A percentile compares a stretch with the other conserved stretches of the same genome.
phyloP scores from a whole-genome alignment of 2,888 invertebrate genomes.

The Timema cristinae region DNA sequence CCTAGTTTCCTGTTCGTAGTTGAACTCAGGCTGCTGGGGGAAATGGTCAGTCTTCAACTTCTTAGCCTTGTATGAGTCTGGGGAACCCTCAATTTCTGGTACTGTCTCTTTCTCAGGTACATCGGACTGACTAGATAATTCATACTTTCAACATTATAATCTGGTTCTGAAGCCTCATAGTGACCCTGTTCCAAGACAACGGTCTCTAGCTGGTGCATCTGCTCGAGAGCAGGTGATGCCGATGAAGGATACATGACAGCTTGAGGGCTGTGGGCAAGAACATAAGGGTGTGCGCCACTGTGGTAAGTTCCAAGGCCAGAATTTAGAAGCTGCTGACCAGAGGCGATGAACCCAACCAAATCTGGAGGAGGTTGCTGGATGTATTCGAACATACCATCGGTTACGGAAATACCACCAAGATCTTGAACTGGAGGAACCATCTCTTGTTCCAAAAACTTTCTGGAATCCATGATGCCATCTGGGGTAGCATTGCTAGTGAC shows the following conservation, averaged over 20 bases:
- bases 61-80: background rate
- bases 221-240: constrained; percentile 7
- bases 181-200: constrained; percentile 1
- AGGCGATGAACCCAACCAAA: constrained; percentile 49
- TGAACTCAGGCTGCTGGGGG: no score
- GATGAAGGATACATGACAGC: constrained; percentile 21
- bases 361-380: constrained; percentile 50
- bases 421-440: constrained; percentile 18
- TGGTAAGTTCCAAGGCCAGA: constrained; percentile 51
- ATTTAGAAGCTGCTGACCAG: constrained; percentile 47
- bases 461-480: constrained; percentile 10
- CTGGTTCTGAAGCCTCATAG: constrained; percentile 18
- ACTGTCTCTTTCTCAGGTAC: background rate
- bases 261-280: constrained; percentile 20
- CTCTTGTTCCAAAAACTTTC: constrained; percentile 21
- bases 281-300: constrained; percentile 24
- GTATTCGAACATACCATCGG: constrained; percentile 45
- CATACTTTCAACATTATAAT: background rate
- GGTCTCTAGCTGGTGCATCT: constrained; percentile 11
- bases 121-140: constrained; percentile 9
- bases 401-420: constrained; percentile 17
- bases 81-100: background rate
- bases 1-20: background rate
- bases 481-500: constrained; percentile 10
- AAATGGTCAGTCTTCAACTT: no score